Percentiles rank a stretch among this genome's conserved stretches.
Evolutionary conservation across 2,888 invertebrate genomes (phyloP).

Genomic region (Herminia tarsipennalis): DNA sequence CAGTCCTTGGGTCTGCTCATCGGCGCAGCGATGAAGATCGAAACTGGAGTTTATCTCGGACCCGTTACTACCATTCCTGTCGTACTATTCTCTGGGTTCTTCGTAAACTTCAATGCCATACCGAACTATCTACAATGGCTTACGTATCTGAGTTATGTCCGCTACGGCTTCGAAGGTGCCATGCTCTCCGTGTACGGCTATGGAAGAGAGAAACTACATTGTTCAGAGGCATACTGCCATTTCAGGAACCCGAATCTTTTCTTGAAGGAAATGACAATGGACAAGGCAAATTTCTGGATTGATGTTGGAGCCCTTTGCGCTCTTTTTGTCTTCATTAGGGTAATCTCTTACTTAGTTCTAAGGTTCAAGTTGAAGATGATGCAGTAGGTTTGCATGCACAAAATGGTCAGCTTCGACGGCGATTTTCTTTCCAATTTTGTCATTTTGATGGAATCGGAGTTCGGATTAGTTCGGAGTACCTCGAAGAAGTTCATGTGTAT

Average conservation of each 20-base stretch:
- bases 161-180: conserved; percentile 96
- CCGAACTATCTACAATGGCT: conserved; percentile 95
- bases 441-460: conserved; percentile 43
- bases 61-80: conserved; percentile 97
- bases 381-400: conserved; percentile 69
- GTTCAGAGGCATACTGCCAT: conserved; percentile 93
- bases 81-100: conserved; percentile 97
- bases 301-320: conserved; percentile 93
- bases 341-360: conserved; percentile 93
- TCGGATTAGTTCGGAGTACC: conserved; percentile 24
- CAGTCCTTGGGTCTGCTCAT: conserved; percentile 97
- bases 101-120: conserved; percentile 96
- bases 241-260: conserved; percentile 93
- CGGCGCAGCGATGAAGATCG: conserved; percentile 96
- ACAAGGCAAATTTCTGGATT: conserved; percentile 91
- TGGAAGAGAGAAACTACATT: conserved; percentile 92
- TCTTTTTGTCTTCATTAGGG: conserved; percentile 92
- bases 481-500: conserved; percentile 23
- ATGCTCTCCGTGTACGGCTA: conserved; percentile 97
- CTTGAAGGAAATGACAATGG: conserved; percentile 94
- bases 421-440: conserved; percentile 29
- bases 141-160: conserved; percentile 94
- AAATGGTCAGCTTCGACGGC: conserved; percentile 46
- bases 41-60: conserved; percentile 91
- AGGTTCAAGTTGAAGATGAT: conserved; percentile 90